Conservation (phyloP, 2,113 vertebrate species). For the Alligator mississippiensis region DNA sequence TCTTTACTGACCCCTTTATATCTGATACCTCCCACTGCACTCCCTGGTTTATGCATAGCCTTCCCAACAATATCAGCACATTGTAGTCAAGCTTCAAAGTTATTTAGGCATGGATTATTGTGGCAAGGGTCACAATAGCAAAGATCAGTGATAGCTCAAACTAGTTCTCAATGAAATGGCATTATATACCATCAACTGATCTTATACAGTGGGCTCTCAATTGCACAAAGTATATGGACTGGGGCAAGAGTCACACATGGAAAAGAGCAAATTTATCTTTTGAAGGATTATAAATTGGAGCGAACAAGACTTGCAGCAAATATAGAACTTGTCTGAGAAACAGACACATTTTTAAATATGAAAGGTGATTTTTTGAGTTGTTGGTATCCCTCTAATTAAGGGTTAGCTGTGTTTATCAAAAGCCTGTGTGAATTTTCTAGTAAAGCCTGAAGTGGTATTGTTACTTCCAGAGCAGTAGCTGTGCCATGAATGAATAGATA, state of each 20-base stretch:
- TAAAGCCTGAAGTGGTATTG: background rate
- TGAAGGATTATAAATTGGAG: background rate
- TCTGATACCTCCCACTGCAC: background rate
- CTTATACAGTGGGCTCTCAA: background rate
- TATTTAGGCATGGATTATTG: fast-evolving
- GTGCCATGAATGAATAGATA: fast-evolving
- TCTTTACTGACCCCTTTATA: background rate
- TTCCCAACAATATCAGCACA: background rate
- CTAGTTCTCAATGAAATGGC: background rate
- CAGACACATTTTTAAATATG: background rate
- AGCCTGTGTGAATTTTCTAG: background rate
- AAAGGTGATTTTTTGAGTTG: background rate
- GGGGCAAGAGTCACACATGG: background rate
- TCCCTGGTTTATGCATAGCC: background rate
- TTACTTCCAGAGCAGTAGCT: background rate
- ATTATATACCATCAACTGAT: background rate
- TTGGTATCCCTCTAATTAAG: background rate
- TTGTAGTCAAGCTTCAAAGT: background rate
- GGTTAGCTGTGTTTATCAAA: background rate
- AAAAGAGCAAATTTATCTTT: background rate
- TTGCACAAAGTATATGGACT: background rate
- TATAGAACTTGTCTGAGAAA: background rate
- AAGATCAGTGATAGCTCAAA: background rate
- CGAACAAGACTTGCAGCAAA: background rate
- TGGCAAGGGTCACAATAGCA: background rate